A percentile compares a stretch with the other conserved stretches of the same genome.
Conservation (phyloP, 2,888 invertebrate genomes). For the Prenolepis imparis region DNA sequence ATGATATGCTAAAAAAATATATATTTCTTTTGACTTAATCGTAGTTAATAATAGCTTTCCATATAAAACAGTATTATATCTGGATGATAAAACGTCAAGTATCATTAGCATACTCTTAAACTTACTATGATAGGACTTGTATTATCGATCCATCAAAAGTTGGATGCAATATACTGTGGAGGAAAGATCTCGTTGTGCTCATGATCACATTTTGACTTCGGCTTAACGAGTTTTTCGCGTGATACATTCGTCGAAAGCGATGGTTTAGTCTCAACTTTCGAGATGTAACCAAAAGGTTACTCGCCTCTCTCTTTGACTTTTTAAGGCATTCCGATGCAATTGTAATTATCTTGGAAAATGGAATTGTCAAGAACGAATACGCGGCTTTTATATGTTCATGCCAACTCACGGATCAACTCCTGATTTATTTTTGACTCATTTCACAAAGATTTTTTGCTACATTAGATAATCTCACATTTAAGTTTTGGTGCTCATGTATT, state of each 20-base stretch:
- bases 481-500: not conserved
- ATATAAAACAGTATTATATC: not conserved
- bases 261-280: constrained; percentile 40
- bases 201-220: constrained; percentile 43
- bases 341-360: constrained; percentile 38
- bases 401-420: constrained; percentile 8
- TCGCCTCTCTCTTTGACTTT: constrained; percentile 1
- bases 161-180: constrained; percentile 6
- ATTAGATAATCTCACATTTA: not conserved
- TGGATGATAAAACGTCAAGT: not conserved
- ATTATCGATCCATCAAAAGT: constrained; percentile 26
- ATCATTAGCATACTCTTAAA: constrained; percentile 8
- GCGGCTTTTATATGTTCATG: not conserved
- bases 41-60: not conserved
- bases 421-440: constrained; percentile 20
- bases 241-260: constrained; percentile 15
- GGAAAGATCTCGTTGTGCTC: constrained; percentile 8
- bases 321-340: constrained; percentile 43
- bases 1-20: not conserved
- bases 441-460: not conserved
- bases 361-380: constrained; percentile 40
- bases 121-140: not conserved
- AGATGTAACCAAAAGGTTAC: constrained; percentile 17
- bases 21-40: not conserved
- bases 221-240: constrained; percentile 45